Evolutionary conservation across 2,113 vertebrate species (phyloP).

Genomic region (Rhineura floridana): DNA sequence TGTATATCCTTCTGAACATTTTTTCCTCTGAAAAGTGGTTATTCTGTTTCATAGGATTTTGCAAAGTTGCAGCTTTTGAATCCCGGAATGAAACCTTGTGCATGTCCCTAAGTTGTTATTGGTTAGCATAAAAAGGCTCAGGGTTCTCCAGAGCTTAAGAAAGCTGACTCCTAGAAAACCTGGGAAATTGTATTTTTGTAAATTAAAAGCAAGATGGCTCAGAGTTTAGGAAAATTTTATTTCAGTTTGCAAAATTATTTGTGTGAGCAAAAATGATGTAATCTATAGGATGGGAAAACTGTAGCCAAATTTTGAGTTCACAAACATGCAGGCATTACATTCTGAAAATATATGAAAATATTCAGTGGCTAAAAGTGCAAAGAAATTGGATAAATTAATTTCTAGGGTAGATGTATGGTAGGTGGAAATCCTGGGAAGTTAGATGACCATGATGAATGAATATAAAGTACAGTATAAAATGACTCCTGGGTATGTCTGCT

Average conservation of each 20-base stretch:
- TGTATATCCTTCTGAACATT: background rate
- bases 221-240: background rate
- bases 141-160: background rate
- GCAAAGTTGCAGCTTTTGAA: background rate
- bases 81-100: background rate
- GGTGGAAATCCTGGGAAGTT: background rate
- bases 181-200: background rate
- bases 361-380: background rate
- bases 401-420: background rate
- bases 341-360: background rate
- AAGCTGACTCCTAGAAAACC: background rate
- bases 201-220: background rate
- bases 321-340: background rate
- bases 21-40: background rate
- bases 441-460: background rate
- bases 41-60: background rate
- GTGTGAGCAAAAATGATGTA: background rate
- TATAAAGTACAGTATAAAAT: background rate
- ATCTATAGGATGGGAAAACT: background rate
- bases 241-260: background rate
- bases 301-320: background rate
- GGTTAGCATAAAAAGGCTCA: background rate
- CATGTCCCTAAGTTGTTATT: background rate
- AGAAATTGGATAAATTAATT: background rate
- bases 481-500: background rate